Evolutionary conservation across 2,888 invertebrate species (phyloP).

Genomic region (Arctia plantaginis): DNA sequence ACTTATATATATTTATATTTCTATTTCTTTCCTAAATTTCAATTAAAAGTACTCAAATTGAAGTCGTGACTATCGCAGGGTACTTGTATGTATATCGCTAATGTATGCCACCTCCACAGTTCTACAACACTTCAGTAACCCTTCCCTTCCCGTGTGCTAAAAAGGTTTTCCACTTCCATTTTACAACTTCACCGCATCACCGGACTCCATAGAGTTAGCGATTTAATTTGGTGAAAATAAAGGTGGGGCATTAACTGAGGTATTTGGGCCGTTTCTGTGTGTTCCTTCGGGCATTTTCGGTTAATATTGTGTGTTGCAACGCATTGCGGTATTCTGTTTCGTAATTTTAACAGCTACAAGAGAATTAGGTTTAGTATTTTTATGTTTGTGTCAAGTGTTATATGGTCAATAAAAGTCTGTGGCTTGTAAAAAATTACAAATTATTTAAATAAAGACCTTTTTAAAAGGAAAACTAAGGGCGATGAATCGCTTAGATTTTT

Average conservation of each 20-base stretch:
- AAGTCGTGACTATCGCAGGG: neutral
- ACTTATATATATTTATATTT: too few species aligned
- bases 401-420: slow-evolving; percentile 2
- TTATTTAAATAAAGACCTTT: too few species aligned
- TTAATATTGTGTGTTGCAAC: slow-evolving; percentile 20
- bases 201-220: slow-evolving; percentile 61
- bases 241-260: slow-evolving; percentile 57
- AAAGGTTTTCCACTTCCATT: slow-evolving; percentile 74
- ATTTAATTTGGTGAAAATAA: slow-evolving; percentile 67
- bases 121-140: slow-evolving; percentile 26
- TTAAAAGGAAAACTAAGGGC: neutral
- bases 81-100: neutral
- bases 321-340: slow-evolving; percentile 8
- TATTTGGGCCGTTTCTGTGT: slow-evolving; percentile 32
- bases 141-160: slow-evolving; percentile 40
- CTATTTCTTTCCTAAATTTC: neutral
- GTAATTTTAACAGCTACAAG: slow-evolving; percentile 17
- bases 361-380: slow-evolving; percentile 19
- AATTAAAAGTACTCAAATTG: neutral
- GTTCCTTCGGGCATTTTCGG: slow-evolving; percentile 17
- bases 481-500: neutral
- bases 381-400: slow-evolving; percentile 11
- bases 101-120: neutral
- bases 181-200: slow-evolving; percentile 64
- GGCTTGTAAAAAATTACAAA: neutral